These are phyloP conservation scores for Augochlorella aurata DNA, from an alignment of 2,888 invertebrate genomes.

Conservation along the genomic window DNA sequence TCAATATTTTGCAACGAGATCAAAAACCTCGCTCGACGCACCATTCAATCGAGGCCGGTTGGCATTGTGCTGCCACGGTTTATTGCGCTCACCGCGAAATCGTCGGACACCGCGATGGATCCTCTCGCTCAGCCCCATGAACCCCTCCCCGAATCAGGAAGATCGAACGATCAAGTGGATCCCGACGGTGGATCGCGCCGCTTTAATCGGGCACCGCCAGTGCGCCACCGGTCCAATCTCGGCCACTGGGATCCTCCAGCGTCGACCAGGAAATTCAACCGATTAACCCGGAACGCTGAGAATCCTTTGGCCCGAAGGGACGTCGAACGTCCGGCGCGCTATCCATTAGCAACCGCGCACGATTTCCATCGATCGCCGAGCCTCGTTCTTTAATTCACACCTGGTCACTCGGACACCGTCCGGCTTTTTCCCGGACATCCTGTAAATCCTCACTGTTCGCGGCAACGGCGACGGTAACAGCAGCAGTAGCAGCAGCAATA, in stretches of 20 bases:
- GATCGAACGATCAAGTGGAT: slow-evolving; percentile 5
- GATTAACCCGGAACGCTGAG: slow-evolving; percentile 22
- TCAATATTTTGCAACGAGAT: slow-evolving; percentile 73
- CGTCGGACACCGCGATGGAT: slow-evolving; percentile 9
- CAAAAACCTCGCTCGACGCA: slow-evolving; percentile 57
- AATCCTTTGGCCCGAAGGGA: slow-evolving; percentile 33
- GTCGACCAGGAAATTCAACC: slow-evolving; percentile 47
- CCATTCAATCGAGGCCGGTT: slow-evolving; percentile 39
- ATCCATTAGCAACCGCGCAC: slow-evolving; percentile 32
- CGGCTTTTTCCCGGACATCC: neutral
- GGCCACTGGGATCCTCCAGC: slow-evolving; percentile 27
- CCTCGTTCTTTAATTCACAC: slow-evolving; percentile 20
- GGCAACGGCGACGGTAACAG: no score
- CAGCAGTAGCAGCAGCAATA: no score
- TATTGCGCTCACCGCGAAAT: slow-evolving; percentile 46
- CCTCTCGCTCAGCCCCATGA: neutral
- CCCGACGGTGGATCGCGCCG: slow-evolving; percentile 13
- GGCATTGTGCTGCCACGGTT: slow-evolving; percentile 50
- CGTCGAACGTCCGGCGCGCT: slow-evolving; percentile 32
- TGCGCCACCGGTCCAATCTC: slow-evolving; percentile 20
- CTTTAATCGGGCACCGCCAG: slow-evolving; percentile 31
- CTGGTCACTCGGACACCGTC: neutral
- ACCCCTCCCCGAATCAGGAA: neutral
- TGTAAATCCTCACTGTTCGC: neutral
- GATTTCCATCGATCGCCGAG: slow-evolving; percentile 28